These are phyloP conservation scores for Leptosomus discolor DNA, from an alignment of 2,113 vertebrate genomes.

Conservation along the genomic window DNA sequence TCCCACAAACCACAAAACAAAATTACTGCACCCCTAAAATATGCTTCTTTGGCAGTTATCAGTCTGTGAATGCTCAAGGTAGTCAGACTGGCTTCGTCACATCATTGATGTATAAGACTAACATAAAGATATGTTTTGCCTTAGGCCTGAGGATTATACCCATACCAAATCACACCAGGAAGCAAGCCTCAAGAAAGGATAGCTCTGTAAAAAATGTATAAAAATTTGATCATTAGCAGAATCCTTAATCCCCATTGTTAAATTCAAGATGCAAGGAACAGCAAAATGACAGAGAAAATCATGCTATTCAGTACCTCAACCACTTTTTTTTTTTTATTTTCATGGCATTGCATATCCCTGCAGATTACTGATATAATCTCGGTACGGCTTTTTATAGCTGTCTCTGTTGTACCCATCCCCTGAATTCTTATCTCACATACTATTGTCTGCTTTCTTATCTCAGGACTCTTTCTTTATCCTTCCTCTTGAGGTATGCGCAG, in stretches of 20 bases:
- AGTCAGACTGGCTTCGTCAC: neutral
- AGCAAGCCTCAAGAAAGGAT: neutral
- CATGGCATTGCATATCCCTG: neutral
- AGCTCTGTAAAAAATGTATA: neutral
- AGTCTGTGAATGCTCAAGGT: neutral
- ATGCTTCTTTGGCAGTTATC: neutral
- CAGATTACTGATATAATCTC: neutral
- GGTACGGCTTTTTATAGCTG: neutral
- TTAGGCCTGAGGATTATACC: neutral
- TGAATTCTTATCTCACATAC: constrained; percentile 43
- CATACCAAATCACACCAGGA: neutral
- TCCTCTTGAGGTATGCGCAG: neutral
- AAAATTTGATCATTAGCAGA: neutral
- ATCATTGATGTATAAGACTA: neutral
- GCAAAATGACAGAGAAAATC: neutral
- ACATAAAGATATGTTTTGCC: neutral
- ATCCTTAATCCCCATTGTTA: neutral
- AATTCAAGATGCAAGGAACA: neutral
- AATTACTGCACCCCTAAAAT: neutral
- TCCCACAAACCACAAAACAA: neutral
- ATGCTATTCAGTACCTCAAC: neutral
- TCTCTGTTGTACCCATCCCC: neutral
- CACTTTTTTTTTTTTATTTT: neutral
- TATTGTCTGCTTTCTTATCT: constrained; percentile 51
- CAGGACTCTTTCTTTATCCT: neutral